Conservation (phyloP, 2,113 vertebrate species). For the Grammomys surdaster region DNA sequence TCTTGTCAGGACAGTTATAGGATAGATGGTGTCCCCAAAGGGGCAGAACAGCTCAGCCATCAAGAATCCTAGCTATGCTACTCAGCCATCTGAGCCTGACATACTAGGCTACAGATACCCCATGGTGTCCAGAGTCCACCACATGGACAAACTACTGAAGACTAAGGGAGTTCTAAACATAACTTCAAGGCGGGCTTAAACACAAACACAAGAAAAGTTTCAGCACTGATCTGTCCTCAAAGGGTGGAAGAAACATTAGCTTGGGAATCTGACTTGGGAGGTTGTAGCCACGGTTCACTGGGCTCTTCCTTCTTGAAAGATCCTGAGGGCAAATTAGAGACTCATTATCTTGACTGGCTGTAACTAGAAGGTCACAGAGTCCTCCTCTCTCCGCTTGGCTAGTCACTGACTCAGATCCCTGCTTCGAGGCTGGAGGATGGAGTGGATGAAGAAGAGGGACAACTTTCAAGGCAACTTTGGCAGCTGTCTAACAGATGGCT, state of each 20-base stretch:
- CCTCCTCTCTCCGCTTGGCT: background rate
- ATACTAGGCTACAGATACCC: background rate
- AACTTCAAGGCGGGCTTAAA: background rate
- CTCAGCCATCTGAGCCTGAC: background rate
- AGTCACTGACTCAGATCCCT: background rate
- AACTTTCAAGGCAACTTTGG: background rate
- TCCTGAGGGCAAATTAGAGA: background rate
- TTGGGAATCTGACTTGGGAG: background rate
- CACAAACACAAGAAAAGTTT: background rate
- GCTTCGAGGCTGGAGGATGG: background rate
- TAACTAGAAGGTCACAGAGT: background rate
- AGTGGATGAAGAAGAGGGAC: background rate
- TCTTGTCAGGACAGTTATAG: background rate
- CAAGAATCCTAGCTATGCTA: background rate
- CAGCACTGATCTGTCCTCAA: background rate
- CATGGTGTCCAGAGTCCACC: background rate
- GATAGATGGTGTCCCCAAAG: background rate
- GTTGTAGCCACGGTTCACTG: background rate
- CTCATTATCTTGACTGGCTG: background rate
- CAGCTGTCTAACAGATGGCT: background rate
- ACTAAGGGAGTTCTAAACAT: too few species aligned
- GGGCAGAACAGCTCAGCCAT: background rate
- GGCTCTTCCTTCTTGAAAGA: background rate
- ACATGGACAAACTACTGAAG: background rate
- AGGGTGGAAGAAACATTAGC: background rate